A percentile compares a stretch with the other conserved stretches of the same genome.
Evolutionary conservation across 2,888 invertebrate species (phyloP).

Genomic region (Pediacus dermestoides): DNA sequence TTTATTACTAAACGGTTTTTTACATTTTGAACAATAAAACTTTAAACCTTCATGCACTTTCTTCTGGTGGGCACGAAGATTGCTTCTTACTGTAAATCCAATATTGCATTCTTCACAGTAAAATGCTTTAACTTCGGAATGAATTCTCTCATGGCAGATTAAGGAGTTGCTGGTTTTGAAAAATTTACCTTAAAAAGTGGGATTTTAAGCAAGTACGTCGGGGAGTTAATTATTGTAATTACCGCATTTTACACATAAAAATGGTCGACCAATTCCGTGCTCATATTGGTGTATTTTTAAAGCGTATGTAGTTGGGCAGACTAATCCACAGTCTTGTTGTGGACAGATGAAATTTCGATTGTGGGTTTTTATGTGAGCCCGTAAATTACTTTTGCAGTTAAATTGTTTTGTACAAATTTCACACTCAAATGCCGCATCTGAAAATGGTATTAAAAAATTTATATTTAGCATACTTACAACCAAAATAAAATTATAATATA

Average conservation of each 20-base stretch:
- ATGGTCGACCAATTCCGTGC: conserved; percentile 35
- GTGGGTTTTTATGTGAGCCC: conserved; percentile 24
- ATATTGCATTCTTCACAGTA: conserved; percentile 35
- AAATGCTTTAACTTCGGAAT: conserved; percentile 33
- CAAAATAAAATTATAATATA: too few species aligned
- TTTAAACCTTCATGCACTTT: conserved; percentile 37
- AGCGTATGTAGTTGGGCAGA: conserved; percentile 28
- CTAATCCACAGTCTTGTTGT: conserved; percentile 31
- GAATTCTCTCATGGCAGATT: conserved; percentile 39
- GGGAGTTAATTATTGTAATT: conserved; percentile 14
- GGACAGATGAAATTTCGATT: conserved; percentile 18
- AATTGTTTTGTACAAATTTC: conserved; percentile 21
- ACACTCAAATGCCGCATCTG: conserved; percentile 4
- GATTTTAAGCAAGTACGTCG: conserved; percentile 5
- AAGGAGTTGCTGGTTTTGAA: conserved; percentile 38
- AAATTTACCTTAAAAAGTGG: conserved; percentile 33
- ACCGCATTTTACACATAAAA: conserved; percentile 40
- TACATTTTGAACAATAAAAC: conserved; percentile 39
- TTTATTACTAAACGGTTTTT: conserved; percentile 35
- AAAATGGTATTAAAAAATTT: too few species aligned
- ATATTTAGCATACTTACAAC: too few species aligned
- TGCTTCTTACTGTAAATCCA: conserved; percentile 37
- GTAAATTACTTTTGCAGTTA: conserved; percentile 13
- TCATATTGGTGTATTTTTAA: conserved; percentile 33
- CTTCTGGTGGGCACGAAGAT: conserved; percentile 37